Percentiles rank a stretch among this genome's conserved stretches.
Conservation (phyloP, 64 coral and sea anemone species). For the Catalaphyllia jardinei region DNA sequence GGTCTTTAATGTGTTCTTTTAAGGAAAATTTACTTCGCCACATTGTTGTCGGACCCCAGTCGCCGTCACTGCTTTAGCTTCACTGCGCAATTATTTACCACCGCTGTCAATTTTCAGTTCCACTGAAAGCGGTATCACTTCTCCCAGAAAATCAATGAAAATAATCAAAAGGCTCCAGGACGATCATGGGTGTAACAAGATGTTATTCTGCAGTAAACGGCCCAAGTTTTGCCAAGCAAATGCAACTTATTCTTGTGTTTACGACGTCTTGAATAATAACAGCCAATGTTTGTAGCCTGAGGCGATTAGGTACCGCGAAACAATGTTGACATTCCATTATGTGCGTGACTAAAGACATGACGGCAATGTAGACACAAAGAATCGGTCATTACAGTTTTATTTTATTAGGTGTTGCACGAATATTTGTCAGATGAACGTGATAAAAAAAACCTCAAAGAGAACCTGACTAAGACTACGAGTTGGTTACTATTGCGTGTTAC, state of each 20-base stretch:
- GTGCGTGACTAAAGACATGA: not conserved
- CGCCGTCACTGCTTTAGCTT: not conserved
- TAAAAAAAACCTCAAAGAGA: too few species aligned
- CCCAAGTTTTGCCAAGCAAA: not conserved
- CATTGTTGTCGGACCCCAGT: not conserved
- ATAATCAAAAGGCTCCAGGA: too few species aligned
- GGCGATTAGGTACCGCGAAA: not conserved
- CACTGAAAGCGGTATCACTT: too few species aligned
- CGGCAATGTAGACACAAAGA: too few species aligned
- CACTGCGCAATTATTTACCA: not conserved
- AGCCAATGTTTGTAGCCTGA: not conserved
- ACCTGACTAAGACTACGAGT: too few species aligned
- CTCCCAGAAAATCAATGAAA: too few species aligned
- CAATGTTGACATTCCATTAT: conserved; percentile 28
- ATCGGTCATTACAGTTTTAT: too few species aligned
- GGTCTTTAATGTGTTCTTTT: not conserved
- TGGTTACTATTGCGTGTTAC: too few species aligned
- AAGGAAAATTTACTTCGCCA: not conserved
- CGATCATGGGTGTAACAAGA: too few species aligned
- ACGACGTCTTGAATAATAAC: not conserved
- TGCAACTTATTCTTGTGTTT: not conserved
- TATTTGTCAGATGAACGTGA: too few species aligned
- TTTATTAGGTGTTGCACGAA: too few species aligned
- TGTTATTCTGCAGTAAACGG: not conserved
- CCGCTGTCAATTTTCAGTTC: not conserved